Evolutionary conservation across 2,888 invertebrate genomes (phyloP).

Genomic region (Eupeodes luniger): DNA sequence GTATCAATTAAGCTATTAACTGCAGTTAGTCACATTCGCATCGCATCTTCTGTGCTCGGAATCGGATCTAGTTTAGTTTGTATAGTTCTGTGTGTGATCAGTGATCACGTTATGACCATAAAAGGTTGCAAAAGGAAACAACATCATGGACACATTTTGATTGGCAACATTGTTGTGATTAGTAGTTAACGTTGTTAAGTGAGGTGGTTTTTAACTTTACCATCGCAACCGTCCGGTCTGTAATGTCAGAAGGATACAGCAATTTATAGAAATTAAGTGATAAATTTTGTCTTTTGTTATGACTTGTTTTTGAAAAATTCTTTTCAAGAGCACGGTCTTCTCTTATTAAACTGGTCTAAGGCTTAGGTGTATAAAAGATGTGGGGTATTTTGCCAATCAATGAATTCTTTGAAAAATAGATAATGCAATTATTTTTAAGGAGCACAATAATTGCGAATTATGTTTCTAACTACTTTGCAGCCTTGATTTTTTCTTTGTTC

Average conservation of each 20-base stretch:
- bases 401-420: slow-evolving; percentile 16
- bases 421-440: neutral
- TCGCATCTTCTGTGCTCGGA: slow-evolving; percentile 38
- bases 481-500: too few species aligned
- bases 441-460: slow-evolving; percentile 3
- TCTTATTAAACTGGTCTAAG: slow-evolving; percentile 9
- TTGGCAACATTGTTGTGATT: slow-evolving; percentile 66
- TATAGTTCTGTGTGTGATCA: slow-evolving; percentile 52
- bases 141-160: slow-evolving; percentile 55
- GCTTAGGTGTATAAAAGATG: too few species aligned
- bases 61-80: slow-evolving; percentile 56
- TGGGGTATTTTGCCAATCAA: slow-evolving; percentile 22
- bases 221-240: too few species aligned
- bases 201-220: slow-evolving; percentile 16
- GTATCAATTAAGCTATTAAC: slow-evolving; percentile 76
- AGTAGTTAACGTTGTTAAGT: slow-evolving; percentile 24
- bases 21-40: slow-evolving; percentile 36
- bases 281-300: slow-evolving; percentile 36
- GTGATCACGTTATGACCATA: slow-evolving; percentile 65
- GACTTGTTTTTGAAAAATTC: slow-evolving; percentile 22
- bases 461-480: too few species aligned
- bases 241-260: neutral
- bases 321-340: neutral
- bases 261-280: slow-evolving; percentile 40
- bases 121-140: slow-evolving; percentile 49